Base-by-base conservation (phyloP, 2,888 invertebrate genomes). In the Harmothoe impar region DNA sequence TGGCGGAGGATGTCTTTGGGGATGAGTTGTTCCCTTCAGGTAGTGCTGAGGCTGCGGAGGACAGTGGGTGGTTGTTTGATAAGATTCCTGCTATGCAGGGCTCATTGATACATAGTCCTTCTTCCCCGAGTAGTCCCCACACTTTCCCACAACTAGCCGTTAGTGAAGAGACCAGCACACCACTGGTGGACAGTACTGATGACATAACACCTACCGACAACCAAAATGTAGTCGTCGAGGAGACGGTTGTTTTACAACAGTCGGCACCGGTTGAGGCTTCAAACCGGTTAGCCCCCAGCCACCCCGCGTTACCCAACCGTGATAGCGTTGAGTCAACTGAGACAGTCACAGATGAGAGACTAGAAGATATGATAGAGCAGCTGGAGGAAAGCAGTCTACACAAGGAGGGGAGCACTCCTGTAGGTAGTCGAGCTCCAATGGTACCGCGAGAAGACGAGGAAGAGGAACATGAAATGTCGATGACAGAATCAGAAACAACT, bases 11-110 rank as follows among this genome's bases (percentile, higher is more conserved):
- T 54, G 52, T 51, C 1, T 84, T 84, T 25, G 20, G 17, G 10
- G 86, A 86, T 52, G 86, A 54, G 17, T n/a, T 33, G 31, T 33
- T 84, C 20, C 51, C 84, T 43, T 15, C 35, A 31, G 25, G 31
- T 43, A 23, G n/a, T 25, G 20, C 84, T 15, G 86, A 86, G 3
- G 29, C 52, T 3, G 84, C 33, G 23, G 86, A 86, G 31, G 86
- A 86, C 20, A 86, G 86, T 25, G 86, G 86, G 10, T 86, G 86
- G 86, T 56, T 86, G 29, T 86, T 86, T 86, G 86, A 86, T 33
- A 86, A 86, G 29, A 86, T 86, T 29, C 86, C 86, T 20, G 86
- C 86, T 29, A 86, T 86, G 86, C 86, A 86, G 20, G 86, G 86
- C 20, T 86, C 86, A 17, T 54, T 86, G 5, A 86, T 86, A 15